A percentile compares a stretch with the other conserved stretches of the same genome.
Conservation (phyloP, 2,113 vertebrate genomes). For the Oxyruncus cristatus region DNA sequence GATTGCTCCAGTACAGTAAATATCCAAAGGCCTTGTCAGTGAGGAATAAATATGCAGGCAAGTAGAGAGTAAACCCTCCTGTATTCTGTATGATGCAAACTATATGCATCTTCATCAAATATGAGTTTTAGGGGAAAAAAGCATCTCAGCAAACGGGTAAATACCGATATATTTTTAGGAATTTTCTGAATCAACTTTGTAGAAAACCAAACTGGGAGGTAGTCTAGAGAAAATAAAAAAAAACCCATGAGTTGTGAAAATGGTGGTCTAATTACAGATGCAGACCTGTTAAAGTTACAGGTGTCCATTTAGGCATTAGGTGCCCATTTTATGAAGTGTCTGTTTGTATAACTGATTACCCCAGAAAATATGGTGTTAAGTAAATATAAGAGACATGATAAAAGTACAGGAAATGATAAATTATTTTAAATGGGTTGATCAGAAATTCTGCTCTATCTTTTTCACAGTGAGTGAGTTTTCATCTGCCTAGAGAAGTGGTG, state of each 20-base stretch:
- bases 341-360: not conserved
- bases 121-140: not conserved
- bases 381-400: not conserved
- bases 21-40: not conserved
- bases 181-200: not conserved
- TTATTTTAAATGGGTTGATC: not conserved
- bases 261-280: not conserved
- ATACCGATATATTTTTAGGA: not conserved
- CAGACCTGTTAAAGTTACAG: not conserved
- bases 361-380: not conserved
- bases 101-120: not conserved
- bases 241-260: not conserved
- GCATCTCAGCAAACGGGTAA: not conserved
- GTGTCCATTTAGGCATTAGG: not conserved
- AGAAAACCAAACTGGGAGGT: not conserved
- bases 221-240: not conserved
- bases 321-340: not conserved
- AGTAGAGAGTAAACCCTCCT: not conserved
- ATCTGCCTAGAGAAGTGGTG: not conserved
- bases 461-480: not conserved
- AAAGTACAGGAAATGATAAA: not conserved
- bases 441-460: not conserved
- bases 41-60: not conserved
- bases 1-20: not conserved
- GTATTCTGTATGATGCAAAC: not conserved